These are phyloP conservation scores for Peromyscus leucopus DNA, from an alignment of 2,113 vertebrate genomes.

Conservation along the genomic window DNA sequence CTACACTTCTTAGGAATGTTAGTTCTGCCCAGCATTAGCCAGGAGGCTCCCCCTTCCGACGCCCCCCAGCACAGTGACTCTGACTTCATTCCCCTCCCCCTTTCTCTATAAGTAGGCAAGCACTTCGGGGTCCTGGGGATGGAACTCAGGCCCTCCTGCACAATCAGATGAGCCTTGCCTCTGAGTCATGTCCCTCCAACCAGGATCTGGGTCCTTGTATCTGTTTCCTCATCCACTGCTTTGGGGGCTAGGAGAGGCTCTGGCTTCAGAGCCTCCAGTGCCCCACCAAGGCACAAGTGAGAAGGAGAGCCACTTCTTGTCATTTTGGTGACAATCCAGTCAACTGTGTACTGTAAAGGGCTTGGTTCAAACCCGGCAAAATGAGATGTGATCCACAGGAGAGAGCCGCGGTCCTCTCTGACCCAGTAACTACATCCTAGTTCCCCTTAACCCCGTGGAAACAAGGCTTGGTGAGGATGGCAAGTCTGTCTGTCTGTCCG, in stretches of 20 bases:
- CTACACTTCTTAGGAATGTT: background rate
- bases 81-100: too few relatives aligned
- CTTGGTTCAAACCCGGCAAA: background rate
- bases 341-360: background rate
- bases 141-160: background rate
- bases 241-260: background rate
- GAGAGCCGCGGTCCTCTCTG: background rate
- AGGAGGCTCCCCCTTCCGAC: background rate
- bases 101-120: too few relatives aligned
- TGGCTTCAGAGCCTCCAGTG: background rate
- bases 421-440: rapidly evolving
- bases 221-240: background rate
- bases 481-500: background rate
- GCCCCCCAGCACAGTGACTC: rapidly evolving
- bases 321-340: background rate
- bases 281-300: background rate
- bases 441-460: background rate
- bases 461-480: background rate
- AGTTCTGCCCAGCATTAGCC: background rate
- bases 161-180: background rate
- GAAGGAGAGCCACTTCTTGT: background rate
- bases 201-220: background rate
- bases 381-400: background rate
- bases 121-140: background rate
- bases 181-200: background rate